A percentile compares a stretch with the other conserved stretches of the same genome.
Evolutionary conservation across 2,888 invertebrate genomes (phyloP).

Genomic region (Lycophotia porphyrea): DNA sequence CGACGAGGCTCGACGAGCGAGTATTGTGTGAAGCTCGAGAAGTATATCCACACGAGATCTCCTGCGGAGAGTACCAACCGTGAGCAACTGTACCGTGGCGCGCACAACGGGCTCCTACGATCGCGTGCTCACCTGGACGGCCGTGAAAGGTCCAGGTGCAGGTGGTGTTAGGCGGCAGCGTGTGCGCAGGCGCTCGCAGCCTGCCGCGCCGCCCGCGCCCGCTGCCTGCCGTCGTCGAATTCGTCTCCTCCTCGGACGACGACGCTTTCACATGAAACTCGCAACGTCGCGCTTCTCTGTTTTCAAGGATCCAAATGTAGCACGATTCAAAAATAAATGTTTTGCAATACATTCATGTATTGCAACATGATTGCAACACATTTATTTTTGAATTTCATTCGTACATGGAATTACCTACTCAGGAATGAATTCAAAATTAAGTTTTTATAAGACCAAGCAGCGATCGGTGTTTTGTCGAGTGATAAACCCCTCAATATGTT

Average conservation of each 20-base stretch:
- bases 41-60: conserved; percentile 96
- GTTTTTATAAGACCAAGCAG: neutral
- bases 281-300: conserved; percentile 90
- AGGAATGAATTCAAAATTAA: neutral
- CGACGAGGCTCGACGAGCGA: conserved; percentile 90
- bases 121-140: conserved; percentile 86
- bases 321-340: neutral
- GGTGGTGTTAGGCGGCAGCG: conserved; percentile 95
- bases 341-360: too few relatives aligned
- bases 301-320: neutral
- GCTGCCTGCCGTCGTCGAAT: conserved; percentile 87
- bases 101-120: too few relatives aligned
- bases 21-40: conserved; percentile 95
- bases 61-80: conserved; percentile 76
- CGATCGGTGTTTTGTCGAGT: neutral
- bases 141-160: conserved; percentile 96
- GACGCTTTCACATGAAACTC: conserved; percentile 95
- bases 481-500: conserved; percentile 24
- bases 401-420: neutral
- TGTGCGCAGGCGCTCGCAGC: conserved; percentile 95
- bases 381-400: too few relatives aligned
- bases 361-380: too few relatives aligned
- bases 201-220: conserved; percentile 93
- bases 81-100: neutral
- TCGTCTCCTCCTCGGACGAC: conserved; percentile 90